Evolutionary conservation across 2,797 vertebrate species (phyloP), one percentile per base, ranked within the genome.

Genomic region (Epinephelus malabaricus): DNA sequence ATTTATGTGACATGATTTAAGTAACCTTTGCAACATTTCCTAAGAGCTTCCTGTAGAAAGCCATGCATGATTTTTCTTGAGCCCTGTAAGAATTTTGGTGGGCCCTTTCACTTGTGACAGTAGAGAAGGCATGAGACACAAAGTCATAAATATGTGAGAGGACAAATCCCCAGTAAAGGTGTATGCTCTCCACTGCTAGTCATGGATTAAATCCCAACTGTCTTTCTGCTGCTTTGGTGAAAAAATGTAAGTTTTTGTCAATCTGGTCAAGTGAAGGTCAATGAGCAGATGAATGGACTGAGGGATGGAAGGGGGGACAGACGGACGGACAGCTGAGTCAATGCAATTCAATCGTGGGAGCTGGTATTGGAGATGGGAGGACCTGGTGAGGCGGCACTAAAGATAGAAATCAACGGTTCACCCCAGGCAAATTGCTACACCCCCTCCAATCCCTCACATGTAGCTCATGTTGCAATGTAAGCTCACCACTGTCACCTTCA

Each of bases 311-410:
- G 68, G 80, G 66, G 18, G 56, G 66, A 73, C 58, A 19, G 72
- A 83, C 68, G 15, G 58, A 71, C 82, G 51, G 79, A 88, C 77
- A 85, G 93, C 95, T 95, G 95, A 96, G 89, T 95, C 90, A 25
- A 88, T 86, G 95, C 83, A 95, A 95, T 95, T 95, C 82, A 93
- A 96, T 95, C 88, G 15, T 82, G 58, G 40, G 64, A 66, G 23
- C 66, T 86, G 88, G 79, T 79, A 87, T 8, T 15, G 62, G 83
- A 83, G 85, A 85, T 73, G 23, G 76, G 85, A 80, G 79, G 86
- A 85, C 71, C 87, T 73, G 71, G 84, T 54, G 68, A 64, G 18
- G 75, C 51, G 0, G 30, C 55, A 73, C 94, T 95, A 95, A 95
- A 95, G 86, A 93, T 95, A 95, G 95, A 78, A 72, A 30, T 70